phyloP scores from a whole-genome alignment of 2,113 vertebrate genomes.

The Pedetes capensis region DNA sequence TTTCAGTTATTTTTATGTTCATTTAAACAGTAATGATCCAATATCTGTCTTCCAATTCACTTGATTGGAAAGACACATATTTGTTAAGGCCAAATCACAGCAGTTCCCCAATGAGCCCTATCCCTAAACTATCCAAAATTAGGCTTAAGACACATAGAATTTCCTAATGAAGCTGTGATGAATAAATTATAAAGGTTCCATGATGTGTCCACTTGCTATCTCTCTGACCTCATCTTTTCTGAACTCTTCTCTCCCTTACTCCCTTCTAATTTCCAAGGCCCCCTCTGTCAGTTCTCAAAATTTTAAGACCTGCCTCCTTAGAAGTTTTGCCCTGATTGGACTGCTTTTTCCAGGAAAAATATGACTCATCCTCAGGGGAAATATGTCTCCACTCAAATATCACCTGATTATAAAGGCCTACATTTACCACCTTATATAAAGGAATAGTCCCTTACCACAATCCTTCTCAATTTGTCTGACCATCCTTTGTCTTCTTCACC shows the following conservation, averaged over 20 bases:
- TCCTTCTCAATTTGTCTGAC: neutral
- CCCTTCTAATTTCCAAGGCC: neutral
- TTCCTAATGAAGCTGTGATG: neutral
- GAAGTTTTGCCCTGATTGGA: neutral
- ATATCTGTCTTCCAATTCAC: neutral
- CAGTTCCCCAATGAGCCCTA: neutral
- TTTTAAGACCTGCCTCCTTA: neutral
- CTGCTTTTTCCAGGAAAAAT: neutral
- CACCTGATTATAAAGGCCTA: neutral
- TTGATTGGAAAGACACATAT: neutral
- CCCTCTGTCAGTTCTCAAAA: neutral
- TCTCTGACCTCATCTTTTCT: neutral
- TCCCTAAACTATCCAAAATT: neutral
- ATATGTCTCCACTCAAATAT: neutral
- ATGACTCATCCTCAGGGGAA: neutral
- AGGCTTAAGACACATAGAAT: neutral
- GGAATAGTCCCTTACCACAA: neutral
- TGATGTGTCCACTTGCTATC: neutral
- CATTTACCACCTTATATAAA: neutral
- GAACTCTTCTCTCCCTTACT: neutral
- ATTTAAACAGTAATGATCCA: neutral
- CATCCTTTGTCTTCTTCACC: neutral
- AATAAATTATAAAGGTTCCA: neutral
- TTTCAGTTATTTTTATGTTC: neutral
- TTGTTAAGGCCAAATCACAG: neutral